phyloP scores from a whole-genome alignment of 2,113 vertebrate species.

The Centropus bengalensis region DNA sequence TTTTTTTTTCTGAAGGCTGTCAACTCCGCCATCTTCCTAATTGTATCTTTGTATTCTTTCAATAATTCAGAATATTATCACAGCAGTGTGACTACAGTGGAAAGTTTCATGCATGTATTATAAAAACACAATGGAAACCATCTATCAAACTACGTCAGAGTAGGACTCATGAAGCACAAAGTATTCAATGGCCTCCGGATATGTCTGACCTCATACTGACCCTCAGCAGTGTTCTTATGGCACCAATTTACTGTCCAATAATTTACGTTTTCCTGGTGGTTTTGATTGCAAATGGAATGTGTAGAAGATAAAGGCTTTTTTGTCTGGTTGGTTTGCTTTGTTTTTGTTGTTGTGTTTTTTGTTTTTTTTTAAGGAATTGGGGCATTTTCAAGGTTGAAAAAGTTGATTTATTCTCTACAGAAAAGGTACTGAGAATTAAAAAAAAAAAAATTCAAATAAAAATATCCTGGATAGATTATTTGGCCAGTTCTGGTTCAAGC shows the following conservation, averaged over 20 bases:
- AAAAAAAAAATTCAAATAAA: accelerated
- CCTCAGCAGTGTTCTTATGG: neutral
- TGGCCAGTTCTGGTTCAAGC: neutral
- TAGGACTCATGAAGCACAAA: neutral
- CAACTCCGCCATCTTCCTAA: neutral
- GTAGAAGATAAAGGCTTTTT: neutral
- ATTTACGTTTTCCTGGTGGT: neutral
- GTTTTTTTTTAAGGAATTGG: neutral
- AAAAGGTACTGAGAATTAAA: neutral
- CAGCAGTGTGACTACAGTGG: neutral
- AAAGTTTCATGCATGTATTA: neutral
- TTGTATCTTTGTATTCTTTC: neutral
- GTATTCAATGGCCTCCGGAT: neutral
- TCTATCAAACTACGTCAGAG: conserved; percentile 1
- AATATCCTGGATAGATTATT: neutral
- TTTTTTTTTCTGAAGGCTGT: neutral
- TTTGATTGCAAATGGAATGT: neutral
- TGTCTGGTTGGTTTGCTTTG: no score
- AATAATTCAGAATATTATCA: neutral
- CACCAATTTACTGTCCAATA: neutral
- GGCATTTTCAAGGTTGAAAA: neutral
- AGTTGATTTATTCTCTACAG: neutral
- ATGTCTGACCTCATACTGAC: conserved; percentile 24
- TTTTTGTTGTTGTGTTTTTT: no score
- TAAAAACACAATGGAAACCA: neutral